Conservation (phyloP, 2,113 vertebrate species). For the Glaucidium brasilianum region DNA sequence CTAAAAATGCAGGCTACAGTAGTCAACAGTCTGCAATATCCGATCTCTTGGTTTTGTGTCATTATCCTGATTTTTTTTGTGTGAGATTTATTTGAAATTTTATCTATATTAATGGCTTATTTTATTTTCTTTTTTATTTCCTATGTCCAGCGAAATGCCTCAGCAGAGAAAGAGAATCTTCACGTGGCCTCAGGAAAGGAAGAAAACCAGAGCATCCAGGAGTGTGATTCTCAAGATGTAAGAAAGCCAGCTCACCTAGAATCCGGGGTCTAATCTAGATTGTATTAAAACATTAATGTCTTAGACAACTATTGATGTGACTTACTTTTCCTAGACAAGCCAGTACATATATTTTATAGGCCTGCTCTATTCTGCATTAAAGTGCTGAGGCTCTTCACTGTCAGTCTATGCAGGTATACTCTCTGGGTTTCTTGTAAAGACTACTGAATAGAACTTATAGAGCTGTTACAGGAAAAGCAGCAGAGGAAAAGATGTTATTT, state of each 20-base stretch:
- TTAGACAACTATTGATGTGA: fast-evolving
- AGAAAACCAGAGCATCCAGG: constrained; percentile 48
- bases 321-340: neutral
- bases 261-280: neutral
- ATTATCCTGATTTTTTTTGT: neutral
- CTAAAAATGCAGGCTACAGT: neutral
- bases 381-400: neutral
- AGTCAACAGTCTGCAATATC: neutral
- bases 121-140: neutral
- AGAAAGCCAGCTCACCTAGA: constrained; percentile 26
- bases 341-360: neutral
- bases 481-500: neutral
- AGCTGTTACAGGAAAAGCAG: neutral
- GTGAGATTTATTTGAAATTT: neutral
- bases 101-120: neutral
- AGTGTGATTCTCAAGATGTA: constrained; percentile 71
- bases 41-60: neutral
- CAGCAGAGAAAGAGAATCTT: constrained; percentile 39
- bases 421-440: neutral
- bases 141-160: constrained; percentile 1
- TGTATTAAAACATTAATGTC: neutral
- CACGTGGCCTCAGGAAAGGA: constrained; percentile 30
- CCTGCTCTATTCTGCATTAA: neutral
- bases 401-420: neutral
- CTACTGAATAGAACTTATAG: neutral